Evolutionary conservation across 2,888 invertebrate genomes (phyloP).

Genomic region (Ochropleura leucogaster): DNA sequence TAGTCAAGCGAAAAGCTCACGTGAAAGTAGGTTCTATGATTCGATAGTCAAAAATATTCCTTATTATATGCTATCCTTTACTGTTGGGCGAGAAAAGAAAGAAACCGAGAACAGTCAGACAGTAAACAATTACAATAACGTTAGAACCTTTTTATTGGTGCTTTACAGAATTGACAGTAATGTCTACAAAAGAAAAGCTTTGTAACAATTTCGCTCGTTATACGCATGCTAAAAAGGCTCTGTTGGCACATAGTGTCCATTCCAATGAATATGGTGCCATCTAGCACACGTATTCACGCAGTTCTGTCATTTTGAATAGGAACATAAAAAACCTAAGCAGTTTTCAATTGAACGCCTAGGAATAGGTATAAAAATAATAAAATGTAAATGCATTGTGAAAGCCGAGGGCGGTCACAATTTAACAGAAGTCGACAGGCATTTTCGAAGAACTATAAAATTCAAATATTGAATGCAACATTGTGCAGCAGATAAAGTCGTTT

Average conservation of each 20-base stretch:
- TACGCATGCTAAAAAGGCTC: conserved; percentile 26
- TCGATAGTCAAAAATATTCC: not conserved
- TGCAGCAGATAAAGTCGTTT: conserved; percentile 84
- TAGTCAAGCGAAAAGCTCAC: not conserved
- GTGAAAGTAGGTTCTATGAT: not conserved
- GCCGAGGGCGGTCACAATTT: conserved; percentile 68
- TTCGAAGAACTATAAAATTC: conserved; percentile 81
- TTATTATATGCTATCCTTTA: not conserved
- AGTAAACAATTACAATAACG: not conserved
- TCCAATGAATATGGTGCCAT: conserved; percentile 36
- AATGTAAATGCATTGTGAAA: conserved; percentile 57
- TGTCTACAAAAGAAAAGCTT: conserved; percentile 13
- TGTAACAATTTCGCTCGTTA: conserved; percentile 26
- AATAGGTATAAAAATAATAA: conserved; percentile 62
- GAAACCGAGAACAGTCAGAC: not conserved
- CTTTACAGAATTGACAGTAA: conserved; percentile 25
- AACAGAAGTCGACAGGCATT: conserved; percentile 72
- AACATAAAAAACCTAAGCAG: conserved; percentile 48
- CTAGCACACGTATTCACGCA: conserved; percentile 29
- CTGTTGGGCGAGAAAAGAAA: not conserved
- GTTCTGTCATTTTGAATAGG: conserved; percentile 43
- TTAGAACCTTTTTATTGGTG: conserved; percentile 7
- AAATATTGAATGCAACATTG: conserved; percentile 84
- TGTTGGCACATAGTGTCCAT: conserved; percentile 24
- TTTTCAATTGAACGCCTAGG: conserved; percentile 49